Evolutionary conservation across 2,113 vertebrate genomes (phyloP), one percentile per base, ranked within the genome.

Genomic region (Pogonocichla stellata): DNA sequence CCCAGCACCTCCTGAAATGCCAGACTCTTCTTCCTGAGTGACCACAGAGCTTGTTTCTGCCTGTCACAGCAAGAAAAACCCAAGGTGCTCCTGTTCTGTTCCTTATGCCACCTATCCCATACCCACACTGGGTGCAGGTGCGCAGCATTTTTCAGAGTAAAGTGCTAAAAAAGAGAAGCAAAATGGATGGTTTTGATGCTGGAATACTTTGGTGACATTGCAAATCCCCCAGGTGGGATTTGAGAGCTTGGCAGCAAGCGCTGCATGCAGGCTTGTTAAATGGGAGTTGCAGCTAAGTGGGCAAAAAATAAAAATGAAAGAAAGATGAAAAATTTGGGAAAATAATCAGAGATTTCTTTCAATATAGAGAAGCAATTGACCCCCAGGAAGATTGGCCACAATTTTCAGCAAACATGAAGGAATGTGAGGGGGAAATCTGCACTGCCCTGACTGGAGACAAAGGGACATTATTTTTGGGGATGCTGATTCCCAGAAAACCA

Each of bases 141-240:
- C 56, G n/a, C 6, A 14, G 12, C 8, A 33, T 25, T 80, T 86
- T 54, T 62, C 33, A 13, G 7, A 34, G 10, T 6, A 28, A 80
- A 70, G 42, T 0, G 0, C 40, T 70, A 22, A 45, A 80, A 88
- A 91, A 29, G 10, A 9, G 33, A 24, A 38, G 2, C 19, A 24
- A 45, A 77, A 4, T 11, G 38, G 26, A 36, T 40, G 9, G n/a
- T 74, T 75, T 77, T 45, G 51, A 26, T 78, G 5, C 48, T 20
- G 45, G 64, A 47, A 15, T 45, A 2, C 29, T 70, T 72, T 3
- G 47, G 56, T 61, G 50, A 12, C 42, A 8, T 6, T 42, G 28
- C 26, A 86, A 45, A 69, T 88, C 34, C 31, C 60, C 61, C 2
- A 1, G 34, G 6, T 29, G 42, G n/a, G 45, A 57, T 92, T 75